Evolutionary conservation across 2,113 vertebrate species (phyloP).

Genomic region (Cathartes aura): DNA sequence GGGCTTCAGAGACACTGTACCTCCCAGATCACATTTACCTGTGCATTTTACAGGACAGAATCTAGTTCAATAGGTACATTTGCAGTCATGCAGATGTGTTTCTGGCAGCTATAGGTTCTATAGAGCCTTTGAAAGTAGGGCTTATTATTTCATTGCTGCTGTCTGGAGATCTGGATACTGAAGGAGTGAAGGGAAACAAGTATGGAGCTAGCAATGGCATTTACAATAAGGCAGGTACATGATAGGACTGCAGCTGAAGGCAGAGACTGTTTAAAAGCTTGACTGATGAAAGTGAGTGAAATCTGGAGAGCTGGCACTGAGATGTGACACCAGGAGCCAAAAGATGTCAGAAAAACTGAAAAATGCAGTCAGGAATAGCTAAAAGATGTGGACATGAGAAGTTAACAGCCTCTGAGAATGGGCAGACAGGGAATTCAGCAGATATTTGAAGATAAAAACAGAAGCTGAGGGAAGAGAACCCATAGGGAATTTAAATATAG

Average conservation of each 20-base stretch:
- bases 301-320: conserved; percentile 19
- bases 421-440: conserved; percentile 2
- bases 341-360: conserved; percentile 17
- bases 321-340: conserved; percentile 1
- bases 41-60: not conserved
- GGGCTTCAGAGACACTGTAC: not conserved
- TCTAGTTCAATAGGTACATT: not conserved
- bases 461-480: not conserved
- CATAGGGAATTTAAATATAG: not conserved
- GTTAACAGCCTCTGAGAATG: conserved; percentile 10
- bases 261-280: conserved; percentile 21
- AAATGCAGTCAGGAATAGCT: conserved; percentile 29
- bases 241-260: not conserved
- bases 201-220: not conserved
- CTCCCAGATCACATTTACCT: not conserved
- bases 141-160: not conserved
- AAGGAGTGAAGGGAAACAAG: not conserved
- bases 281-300: conserved; percentile 35
- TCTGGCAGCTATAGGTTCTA: not conserved
- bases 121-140: not conserved
- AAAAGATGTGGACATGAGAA: conserved; percentile 12
- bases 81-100: not conserved
- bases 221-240: not conserved
- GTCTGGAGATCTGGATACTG: not conserved
- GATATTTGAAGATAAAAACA: conserved; percentile 38